These are phyloP conservation scores for Pagetopsis macropterus DNA, from an alignment of 2,797 vertebrate genomes.

Conservation along the genomic window DNA sequence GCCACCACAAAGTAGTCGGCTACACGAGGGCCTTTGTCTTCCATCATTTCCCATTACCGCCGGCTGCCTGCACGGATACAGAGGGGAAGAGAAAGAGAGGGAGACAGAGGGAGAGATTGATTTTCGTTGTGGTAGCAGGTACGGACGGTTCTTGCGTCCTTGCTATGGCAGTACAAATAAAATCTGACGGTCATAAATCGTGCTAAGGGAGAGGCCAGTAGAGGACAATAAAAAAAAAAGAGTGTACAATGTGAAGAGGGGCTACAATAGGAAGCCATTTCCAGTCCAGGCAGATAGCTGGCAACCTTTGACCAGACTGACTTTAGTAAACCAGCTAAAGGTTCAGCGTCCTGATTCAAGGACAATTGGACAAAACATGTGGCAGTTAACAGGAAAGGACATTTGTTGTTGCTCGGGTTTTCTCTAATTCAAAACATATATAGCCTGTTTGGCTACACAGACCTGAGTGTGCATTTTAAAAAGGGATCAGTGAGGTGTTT, in stretches of 20 bases:
- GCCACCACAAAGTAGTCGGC: constrained; percentile 97
- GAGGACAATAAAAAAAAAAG: constrained; percentile 39
- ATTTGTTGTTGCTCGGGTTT: neutral
- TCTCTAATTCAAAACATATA: constrained; percentile 7
- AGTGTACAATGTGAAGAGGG: constrained; percentile 17
- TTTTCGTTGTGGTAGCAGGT: constrained; percentile 51
- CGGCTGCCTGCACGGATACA: constrained; percentile 47
- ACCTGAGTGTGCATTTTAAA: constrained; percentile 42
- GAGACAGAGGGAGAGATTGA: constrained; percentile 38
- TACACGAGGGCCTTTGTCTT: constrained; percentile 95
- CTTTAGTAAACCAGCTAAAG: constrained; percentile 17
- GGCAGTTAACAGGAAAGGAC: constrained; percentile 2
- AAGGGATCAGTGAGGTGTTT: constrained; percentile 33
- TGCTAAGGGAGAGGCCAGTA: constrained; percentile 17
- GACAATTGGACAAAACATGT: constrained; percentile 1
- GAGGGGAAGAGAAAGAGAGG: constrained; percentile 9
- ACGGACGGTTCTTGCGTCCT: constrained; percentile 42
- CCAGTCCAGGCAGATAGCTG: constrained; percentile 9
- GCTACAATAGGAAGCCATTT: constrained; percentile 16
- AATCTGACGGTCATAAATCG: constrained; percentile 59
- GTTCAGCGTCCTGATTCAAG: constrained; percentile 36
- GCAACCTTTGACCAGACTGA: constrained; percentile 5
- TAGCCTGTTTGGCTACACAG: constrained; percentile 13
- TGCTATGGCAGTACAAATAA: constrained; percentile 51
- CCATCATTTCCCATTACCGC: constrained; percentile 92